Evolutionary conservation across 2,888 invertebrate genomes (phyloP).

Genomic region (Schizaphis graminum): DNA sequence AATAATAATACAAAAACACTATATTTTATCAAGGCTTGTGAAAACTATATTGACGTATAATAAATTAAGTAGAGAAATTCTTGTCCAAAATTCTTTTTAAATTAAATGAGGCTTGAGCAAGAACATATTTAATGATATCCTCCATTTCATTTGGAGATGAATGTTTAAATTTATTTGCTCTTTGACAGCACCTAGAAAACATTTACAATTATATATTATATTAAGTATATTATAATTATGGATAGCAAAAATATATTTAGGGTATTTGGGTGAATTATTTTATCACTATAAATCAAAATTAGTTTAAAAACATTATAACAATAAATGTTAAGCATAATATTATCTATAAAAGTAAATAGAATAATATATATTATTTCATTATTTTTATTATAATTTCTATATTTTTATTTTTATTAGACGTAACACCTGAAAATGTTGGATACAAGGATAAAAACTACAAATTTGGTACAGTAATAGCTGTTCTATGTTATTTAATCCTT

Average conservation of each 20-base stretch:
- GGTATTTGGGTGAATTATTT: no score
- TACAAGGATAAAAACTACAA: neutral
- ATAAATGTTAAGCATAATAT: no score
- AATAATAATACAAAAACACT: no score
- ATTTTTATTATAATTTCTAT: no score
- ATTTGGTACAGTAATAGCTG: neutral
- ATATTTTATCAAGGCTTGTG: no score
- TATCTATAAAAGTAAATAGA: no score
- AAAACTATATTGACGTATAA: no score
- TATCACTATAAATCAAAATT: no score
- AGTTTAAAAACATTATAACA: no score
- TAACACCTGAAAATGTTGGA: neutral
- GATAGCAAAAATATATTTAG: neutral
- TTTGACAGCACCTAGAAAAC: neutral
- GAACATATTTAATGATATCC: neutral
- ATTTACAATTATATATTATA: neutral
- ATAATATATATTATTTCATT: no score
- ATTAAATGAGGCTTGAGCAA: neutral
- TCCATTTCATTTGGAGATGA: neutral
- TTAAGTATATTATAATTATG: neutral
- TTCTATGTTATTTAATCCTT: neutral
- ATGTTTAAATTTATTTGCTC: conserved; percentile 1
- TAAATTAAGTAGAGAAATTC: neutral
- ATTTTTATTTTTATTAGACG: neutral
- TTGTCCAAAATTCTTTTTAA: neutral